These are phyloP conservation scores for Rafetus swinhoei DNA, from an alignment of 2,113 vertebrate genomes.

Conservation along the genomic window DNA sequence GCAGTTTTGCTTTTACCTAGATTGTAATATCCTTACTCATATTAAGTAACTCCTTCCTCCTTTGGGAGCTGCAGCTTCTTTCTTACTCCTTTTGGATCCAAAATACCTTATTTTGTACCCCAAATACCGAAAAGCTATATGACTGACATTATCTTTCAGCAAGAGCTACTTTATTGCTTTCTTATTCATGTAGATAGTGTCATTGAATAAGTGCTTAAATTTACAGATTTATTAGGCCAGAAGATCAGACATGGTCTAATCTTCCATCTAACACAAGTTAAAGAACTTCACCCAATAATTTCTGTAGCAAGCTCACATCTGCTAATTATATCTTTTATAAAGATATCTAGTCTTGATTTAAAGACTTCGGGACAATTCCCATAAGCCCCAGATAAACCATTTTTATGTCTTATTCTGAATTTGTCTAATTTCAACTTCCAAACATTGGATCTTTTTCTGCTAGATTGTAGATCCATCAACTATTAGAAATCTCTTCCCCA, in stretches of 20 bases:
- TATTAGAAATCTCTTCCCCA: neutral
- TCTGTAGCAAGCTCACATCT: neutral
- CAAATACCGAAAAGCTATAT: neutral
- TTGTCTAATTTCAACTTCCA: neutral
- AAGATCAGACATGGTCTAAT: neutral
- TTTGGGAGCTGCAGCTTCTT: neutral
- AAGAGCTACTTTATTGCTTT: neutral
- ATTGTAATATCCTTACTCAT: neutral
- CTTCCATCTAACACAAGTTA: neutral
- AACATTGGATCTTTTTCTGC: neutral
- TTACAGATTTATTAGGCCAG: neutral
- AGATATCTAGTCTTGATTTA: neutral
- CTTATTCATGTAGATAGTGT: neutral
- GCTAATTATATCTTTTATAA: neutral
- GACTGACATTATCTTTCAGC: neutral
- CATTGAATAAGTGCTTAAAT: neutral
- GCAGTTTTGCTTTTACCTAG: neutral
- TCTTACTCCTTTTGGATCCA: neutral
- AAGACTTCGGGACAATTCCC: neutral
- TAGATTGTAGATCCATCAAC: neutral
- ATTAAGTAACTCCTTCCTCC: neutral
- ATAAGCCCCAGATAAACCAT: neutral
- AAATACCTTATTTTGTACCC: neutral
- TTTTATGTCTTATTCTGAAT: neutral
- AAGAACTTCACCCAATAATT: neutral